Percentiles rank a stretch among this genome's conserved stretches.
Conservation (phyloP, 2,113 vertebrate species). For the Rhabdomys dilectus region DNA sequence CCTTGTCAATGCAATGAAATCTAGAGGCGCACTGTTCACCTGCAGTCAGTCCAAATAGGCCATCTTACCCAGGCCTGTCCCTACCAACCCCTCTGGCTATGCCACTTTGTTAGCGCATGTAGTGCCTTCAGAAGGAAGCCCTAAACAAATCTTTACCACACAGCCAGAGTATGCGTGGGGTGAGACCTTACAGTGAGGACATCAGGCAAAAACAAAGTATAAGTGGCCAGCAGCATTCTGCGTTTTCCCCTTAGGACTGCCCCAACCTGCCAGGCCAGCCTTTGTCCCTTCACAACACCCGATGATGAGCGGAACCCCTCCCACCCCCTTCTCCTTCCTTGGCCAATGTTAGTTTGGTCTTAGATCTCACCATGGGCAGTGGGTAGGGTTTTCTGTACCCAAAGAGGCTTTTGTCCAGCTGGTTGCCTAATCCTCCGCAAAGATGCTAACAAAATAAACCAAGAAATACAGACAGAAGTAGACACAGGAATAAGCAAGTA, state of each 20-base stretch:
- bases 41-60: slow-evolving; percentile 44
- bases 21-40: slow-evolving; percentile 20
- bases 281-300: background rate
- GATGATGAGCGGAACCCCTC: background rate
- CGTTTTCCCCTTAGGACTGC: background rate
- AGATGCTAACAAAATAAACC: slow-evolving; percentile 59
- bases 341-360: background rate
- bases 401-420: background rate
- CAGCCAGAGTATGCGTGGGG: background rate
- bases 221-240: too few relatives aligned
- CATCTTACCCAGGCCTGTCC: slow-evolving; percentile 18
- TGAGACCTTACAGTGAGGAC: background rate
- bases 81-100: background rate
- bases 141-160: too few relatives aligned
- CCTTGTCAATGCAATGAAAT: slow-evolving; percentile 52
- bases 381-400: background rate
- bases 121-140: fast-evolving
- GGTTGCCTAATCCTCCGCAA: slow-evolving; percentile 48
- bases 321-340: too few relatives aligned
- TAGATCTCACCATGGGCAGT: background rate
- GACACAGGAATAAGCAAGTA: slow-evolving; percentile 69
- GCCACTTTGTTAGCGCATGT: background rate
- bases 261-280: background rate
- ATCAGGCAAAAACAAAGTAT: background rate
- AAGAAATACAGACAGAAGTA: slow-evolving; percentile 65